Evolutionary conservation across 1,140 invertebrate species (phyloP).

Genomic region (Macrocentrus cingulum): DNA sequence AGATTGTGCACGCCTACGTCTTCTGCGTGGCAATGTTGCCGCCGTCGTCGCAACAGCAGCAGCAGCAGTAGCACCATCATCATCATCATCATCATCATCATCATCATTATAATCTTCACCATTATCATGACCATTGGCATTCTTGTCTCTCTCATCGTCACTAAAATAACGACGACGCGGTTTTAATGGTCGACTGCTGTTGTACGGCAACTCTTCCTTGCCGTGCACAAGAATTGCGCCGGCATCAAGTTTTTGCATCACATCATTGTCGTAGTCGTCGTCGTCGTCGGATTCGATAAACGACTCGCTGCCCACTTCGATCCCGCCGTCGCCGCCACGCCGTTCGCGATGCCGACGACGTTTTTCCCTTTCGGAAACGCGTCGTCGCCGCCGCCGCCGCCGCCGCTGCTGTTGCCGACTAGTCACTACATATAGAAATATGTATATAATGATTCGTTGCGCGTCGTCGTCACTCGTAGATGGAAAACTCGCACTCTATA

Average conservation of each 20-base stretch:
- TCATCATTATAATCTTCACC: no score
- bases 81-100: no score
- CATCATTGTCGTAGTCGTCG: slow-evolving; percentile 49
- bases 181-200: slow-evolving; percentile 12
- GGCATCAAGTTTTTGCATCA: slow-evolving; percentile 51
- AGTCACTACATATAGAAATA: no score
- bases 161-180: slow-evolving; percentile 30
- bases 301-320: slow-evolving; percentile 56
- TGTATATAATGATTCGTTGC: no score
- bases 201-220: slow-evolving; percentile 67
- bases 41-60: no score
- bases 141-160: slow-evolving; percentile 41
- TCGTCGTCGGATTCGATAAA: slow-evolving; percentile 40
- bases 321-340: slow-evolving; percentile 42
- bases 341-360: slow-evolving; percentile 30
- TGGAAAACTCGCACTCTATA: no score
- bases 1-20: slow-evolving; percentile 47
- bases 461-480: no score
- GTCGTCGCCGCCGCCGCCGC: no score
- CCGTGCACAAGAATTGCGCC: slow-evolving; percentile 63
- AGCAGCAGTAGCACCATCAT: no score
- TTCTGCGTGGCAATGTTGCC: slow-evolving; percentile 52
- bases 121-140: no score
- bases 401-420: no score
- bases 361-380: no score